Conservation (phyloP, 2,888 invertebrate species). For the Macrosoma leucophasiata region DNA sequence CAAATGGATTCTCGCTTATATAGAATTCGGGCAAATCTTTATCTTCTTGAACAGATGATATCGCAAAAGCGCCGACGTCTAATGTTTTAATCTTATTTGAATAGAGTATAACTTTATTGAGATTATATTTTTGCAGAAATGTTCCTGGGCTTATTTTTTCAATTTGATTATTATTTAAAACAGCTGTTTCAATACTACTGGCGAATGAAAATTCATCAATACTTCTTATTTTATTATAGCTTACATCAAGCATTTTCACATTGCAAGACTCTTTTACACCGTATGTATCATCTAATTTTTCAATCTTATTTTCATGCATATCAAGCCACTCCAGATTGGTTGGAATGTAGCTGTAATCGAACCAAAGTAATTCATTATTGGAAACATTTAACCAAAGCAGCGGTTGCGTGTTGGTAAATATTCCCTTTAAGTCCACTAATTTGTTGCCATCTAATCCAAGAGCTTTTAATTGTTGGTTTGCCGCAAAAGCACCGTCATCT, state of each 20-base stretch:
- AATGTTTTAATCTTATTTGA: conserved; percentile 83
- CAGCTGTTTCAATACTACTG: conserved; percentile 82
- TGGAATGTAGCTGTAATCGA: conserved; percentile 88
- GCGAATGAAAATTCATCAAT: conserved; percentile 82
- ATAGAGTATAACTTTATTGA: conserved; percentile 85
- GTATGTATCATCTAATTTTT: conserved; percentile 83
- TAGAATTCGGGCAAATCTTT: conserved; percentile 86
- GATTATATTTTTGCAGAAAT: conserved; percentile 80
- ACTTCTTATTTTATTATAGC: conserved; percentile 81
- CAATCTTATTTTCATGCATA: conserved; percentile 86
- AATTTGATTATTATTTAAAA: conserved; percentile 84
- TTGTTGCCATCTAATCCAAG: conserved; percentile 86
- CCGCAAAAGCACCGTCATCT: conserved; percentile 85
- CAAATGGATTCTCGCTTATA: conserved; percentile 87
- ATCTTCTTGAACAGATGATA: conserved; percentile 79
- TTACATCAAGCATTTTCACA: conserved; percentile 86
- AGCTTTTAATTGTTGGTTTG: conserved; percentile 83
- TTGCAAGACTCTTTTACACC: conserved; percentile 79
- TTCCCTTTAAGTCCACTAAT: conserved; percentile 84
- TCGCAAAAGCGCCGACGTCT: conserved; percentile 82
- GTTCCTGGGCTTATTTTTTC: conserved; percentile 81
- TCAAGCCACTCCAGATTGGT: conserved; percentile 86
- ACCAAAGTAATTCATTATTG: conserved; percentile 85
- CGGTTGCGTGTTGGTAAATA: conserved; percentile 83
- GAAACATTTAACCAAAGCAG: conserved; percentile 89